Evolutionary conservation across 35 echinoderm and acorn worm species (phyloP), one percentile per base, ranked within the genome.

Genomic region (Acanthaster planci): DNA sequence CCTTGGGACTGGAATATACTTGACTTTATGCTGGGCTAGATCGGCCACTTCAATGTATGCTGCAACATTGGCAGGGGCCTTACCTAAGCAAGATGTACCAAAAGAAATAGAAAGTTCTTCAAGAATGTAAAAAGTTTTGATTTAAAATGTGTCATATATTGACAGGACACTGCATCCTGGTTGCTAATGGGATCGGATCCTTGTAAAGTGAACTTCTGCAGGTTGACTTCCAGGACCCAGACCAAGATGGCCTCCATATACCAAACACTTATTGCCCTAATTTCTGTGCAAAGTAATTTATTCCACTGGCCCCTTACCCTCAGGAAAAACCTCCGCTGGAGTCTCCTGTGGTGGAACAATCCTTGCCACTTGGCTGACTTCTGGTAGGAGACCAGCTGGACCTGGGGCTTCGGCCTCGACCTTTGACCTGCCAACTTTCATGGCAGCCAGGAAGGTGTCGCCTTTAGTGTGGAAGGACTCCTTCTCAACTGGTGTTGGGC

Each of bases 1-100:
- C 95, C 90, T 97, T 90, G 95, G 95, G 31, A 97, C 81, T 18
- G 95, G 91, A 47, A 97, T 93, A 50, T 97, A 97, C 52, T 90
- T 93, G 90, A 97, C 76, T 67, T 86, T 93, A 34, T 82, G 87
- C 19, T 38, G 39, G 34, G 80, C 88, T 27, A 97, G 84, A 31
- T 97, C 95, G 85, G 84, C 88, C 15, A 97, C 80, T 51, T 97
- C 95, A 0, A 97, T 55, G 64, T 78, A 93, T 2, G 67, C 77
- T 51, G 77, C 75, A 17, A 90, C 88, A 72, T 50, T 82, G 8
- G 81, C 57, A 39, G 83, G 55, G 37, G 76, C 81, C 85, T 90
- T 84, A n/a, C 81, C 95, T 97, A 38, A 35, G 86, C 52, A 55
- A 83, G 81, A 60, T 31, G 30, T 72, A 0, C 23, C 6, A 67